Base-by-base conservation (phyloP, 1,140 invertebrate genomes). In the Arctopsyche grandis region DNA sequence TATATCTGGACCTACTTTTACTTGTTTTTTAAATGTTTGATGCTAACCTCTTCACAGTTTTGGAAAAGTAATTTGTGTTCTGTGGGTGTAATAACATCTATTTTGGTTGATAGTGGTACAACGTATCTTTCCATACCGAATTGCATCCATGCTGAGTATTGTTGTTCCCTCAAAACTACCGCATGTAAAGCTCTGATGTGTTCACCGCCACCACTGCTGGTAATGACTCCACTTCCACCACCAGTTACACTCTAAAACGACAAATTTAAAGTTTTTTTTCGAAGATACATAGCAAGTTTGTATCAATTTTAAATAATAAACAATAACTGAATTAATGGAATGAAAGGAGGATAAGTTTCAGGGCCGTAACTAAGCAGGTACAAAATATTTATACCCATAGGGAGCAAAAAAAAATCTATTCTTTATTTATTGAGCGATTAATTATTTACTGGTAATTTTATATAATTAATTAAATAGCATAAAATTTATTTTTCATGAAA, bases 21-120 rank as follows among this genome's bases (percentile, higher is more conserved):
- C 29, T 38, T 38, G 7, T 38, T 38, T n/a, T 38, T 38, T 4
- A 38, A 38, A 38, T 7, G 7, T 38, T 38, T 4, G 29, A n/a
- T n/a, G 76, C 63, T 82, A 87, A 92, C 91, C 87, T 96, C 94
- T 85, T 95, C 94, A 75, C 93, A 90, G 85, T 96, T 96, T 87
- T 96, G 94, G 84, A 95, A 96, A 10, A 96, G 87, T 9, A 93
- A 90, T 84, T 92, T 89, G 85, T 95, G 94, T 83, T 96, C 94
- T 26, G 90, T 90, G 3, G 91, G 89, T 0, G 91, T 91, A 14
- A 95, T 91, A 0, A 95, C 87, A 81, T 96, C 94, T 60, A 90
- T 91, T 74, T 93, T 89, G 83, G 95, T 93, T 1, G 90, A 87
- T 75, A 95, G 83, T 0, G 94, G 93, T 5, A 90, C 90, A 14